These are phyloP conservation scores for Nomia melanderi DNA, from an alignment of 1,140 invertebrate genomes.

Conservation along the genomic window DNA sequence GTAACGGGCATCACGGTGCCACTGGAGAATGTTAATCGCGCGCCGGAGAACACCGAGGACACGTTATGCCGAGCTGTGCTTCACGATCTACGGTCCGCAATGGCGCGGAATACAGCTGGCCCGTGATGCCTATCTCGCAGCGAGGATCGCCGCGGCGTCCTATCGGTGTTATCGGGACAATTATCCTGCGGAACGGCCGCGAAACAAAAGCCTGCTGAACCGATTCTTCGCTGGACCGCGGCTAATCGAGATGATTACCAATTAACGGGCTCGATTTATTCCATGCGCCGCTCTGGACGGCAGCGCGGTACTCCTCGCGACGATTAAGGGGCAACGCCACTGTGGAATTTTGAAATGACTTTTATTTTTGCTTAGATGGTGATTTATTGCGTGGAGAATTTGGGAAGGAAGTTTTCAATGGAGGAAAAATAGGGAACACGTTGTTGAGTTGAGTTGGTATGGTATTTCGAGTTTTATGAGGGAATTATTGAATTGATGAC, in stretches of 20 bases:
- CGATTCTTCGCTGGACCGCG: neutral
- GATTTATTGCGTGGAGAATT: too few relatives aligned
- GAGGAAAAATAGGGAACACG: too few relatives aligned
- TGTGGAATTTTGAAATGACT: too few relatives aligned
- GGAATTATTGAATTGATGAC: too few relatives aligned
- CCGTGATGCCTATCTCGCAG: conserved; percentile 27
- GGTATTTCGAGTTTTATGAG: too few relatives aligned
- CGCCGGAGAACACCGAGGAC: conserved; percentile 41
- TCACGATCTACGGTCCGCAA: conserved; percentile 41
- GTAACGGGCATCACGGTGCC: neutral
- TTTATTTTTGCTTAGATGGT: too few relatives aligned
- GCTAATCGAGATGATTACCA: neutral
- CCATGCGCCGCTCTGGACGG: too few relatives aligned
- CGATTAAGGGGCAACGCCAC: too few relatives aligned
- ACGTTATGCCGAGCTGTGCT: conserved; percentile 22
- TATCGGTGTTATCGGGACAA: conserved; percentile 39
- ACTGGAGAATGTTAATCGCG: conserved; percentile 40
- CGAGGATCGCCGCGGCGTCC: conserved; percentile 14
- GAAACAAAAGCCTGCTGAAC: neutral
- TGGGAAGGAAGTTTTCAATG: too few relatives aligned
- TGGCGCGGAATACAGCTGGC: conserved; percentile 16
- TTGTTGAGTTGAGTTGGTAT: too few relatives aligned
- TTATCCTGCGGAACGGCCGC: conserved; percentile 27
- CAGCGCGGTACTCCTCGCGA: too few relatives aligned
- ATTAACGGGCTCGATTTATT: conserved; percentile 3